These are phyloP conservation scores for Parazoanthus darwini DNA, from an alignment of 92 coral and sea anemone species.

Conservation along the genomic window DNA sequence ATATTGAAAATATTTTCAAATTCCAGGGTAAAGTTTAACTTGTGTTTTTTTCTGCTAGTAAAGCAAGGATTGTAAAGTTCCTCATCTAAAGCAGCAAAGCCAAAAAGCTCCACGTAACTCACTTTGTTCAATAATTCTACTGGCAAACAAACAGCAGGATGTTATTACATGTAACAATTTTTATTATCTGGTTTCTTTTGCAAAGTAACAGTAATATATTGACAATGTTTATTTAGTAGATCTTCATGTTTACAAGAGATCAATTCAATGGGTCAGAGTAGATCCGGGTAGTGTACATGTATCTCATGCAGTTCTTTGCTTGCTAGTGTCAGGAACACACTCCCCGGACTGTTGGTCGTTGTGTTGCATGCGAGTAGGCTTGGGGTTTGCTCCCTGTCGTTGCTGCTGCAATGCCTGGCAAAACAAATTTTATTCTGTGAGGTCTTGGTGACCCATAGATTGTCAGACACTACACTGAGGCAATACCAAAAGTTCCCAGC, in stretches of 20 bases:
- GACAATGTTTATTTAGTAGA: neutral
- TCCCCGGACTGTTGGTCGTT: neutral
- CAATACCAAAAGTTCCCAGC: no score
- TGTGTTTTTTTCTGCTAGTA: no score
- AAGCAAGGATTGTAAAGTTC: no score
- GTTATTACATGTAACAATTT: neutral
- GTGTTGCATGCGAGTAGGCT: neutral
- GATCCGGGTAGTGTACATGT: neutral
- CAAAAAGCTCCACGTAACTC: no score
- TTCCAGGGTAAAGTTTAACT: no score
- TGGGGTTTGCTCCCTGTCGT: neutral
- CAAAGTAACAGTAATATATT: neutral
- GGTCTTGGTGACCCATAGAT: neutral
- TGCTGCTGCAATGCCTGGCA: constrained; percentile 23
- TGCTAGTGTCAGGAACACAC: constrained; percentile 4
- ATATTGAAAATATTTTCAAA: no score
- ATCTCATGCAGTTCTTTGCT: neutral
- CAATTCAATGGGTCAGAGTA: neutral
- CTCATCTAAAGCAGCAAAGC: no score
- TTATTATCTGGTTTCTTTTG: neutral
- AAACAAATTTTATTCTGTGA: no score
- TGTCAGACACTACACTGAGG: neutral
- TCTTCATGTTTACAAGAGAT: neutral
- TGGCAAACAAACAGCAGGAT: neutral
- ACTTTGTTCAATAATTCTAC: no score